A percentile compares a stretch with the other conserved stretches of the same genome.
Evolutionary conservation across 1,140 invertebrate species (phyloP).

Genomic region (Drosophila sp.): DNA sequence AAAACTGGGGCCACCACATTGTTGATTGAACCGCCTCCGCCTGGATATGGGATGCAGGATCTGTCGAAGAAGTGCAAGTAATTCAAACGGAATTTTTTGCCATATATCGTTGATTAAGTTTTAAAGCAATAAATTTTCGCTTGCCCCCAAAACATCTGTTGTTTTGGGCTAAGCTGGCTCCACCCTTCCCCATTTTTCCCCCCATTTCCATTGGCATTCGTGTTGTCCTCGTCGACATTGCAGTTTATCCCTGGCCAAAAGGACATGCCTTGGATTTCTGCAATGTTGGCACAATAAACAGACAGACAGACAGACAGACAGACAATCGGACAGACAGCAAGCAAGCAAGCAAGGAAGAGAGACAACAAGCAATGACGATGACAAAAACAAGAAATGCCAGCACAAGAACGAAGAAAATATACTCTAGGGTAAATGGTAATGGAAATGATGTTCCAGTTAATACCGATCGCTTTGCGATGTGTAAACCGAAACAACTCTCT

Average conservation of each 20-base stretch:
- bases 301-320: slow-evolving; percentile 18
- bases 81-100: slow-evolving; percentile 2
- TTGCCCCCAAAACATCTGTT: slow-evolving; percentile 60
- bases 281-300: slow-evolving; percentile 68
- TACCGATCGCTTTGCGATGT: background rate
- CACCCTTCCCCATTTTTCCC: slow-evolving; percentile 22
- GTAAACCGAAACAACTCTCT: too few species aligned
- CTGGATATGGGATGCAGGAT: slow-evolving; percentile 42
- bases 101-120: slow-evolving; percentile 24
- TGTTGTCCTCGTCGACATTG: slow-evolving; percentile 34
- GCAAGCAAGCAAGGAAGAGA: too few species aligned
- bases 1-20: slow-evolving; percentile 25
- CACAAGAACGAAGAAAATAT: slow-evolving; percentile 9
- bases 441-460: slow-evolving; percentile 1
- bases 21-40: slow-evolving; percentile 15
- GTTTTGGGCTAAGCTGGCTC: slow-evolving; percentile 54
- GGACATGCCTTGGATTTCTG: slow-evolving; percentile 68
- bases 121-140: slow-evolving; percentile 53
- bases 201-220: slow-evolving; percentile 1
- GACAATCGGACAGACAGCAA: too few species aligned
- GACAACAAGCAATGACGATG: slow-evolving; percentile 52
- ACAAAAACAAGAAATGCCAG: slow-evolving; percentile 44
- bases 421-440: background rate
- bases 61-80: slow-evolving; percentile 18
- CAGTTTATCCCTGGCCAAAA: slow-evolving; percentile 56